phyloP scores from a whole-genome alignment of 2,888 invertebrate genomes.

The Gastracanthus pulcherrimus region DNA sequence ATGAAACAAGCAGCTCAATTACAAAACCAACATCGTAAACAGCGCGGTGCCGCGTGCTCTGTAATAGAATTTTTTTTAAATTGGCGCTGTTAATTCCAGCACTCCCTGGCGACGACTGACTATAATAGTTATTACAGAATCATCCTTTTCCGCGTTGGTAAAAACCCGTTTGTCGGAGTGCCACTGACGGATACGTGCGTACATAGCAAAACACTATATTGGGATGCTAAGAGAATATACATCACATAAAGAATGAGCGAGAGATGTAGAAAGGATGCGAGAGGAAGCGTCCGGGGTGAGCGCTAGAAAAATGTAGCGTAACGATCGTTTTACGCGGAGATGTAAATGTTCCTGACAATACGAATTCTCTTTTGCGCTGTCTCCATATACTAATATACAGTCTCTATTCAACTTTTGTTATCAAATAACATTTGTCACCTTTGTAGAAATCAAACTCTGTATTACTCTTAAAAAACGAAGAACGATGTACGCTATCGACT shows the following conservation, averaged over 20 bases:
- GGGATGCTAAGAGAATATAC: not conserved
- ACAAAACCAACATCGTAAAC: conserved; percentile 38
- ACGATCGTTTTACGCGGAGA: conserved; percentile 42
- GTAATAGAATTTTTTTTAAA: conserved; percentile 7
- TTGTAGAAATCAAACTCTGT: no score
- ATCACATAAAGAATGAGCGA: not conserved
- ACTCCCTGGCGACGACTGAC: not conserved
- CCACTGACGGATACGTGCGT: not conserved
- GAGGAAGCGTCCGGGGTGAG: not conserved
- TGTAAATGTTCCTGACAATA: conserved; percentile 44
- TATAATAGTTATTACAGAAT: conserved; percentile 27
- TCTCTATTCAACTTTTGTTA: no score
- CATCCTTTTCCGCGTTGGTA: not conserved
- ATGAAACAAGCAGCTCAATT: conserved; percentile 32
- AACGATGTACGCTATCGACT: no score
- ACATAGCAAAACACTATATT: not conserved
- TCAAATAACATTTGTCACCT: no score
- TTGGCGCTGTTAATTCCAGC: not conserved
- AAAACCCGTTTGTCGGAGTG: not conserved
- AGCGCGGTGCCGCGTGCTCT: not conserved
- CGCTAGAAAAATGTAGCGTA: conserved; percentile 19
- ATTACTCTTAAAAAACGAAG: no score
- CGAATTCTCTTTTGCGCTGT: no score
- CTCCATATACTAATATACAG: no score
- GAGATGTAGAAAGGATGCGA: not conserved